These are phyloP conservation scores for Dipodomys ordii DNA, from an alignment of 2,113 vertebrate genomes.

Conservation along the genomic window DNA sequence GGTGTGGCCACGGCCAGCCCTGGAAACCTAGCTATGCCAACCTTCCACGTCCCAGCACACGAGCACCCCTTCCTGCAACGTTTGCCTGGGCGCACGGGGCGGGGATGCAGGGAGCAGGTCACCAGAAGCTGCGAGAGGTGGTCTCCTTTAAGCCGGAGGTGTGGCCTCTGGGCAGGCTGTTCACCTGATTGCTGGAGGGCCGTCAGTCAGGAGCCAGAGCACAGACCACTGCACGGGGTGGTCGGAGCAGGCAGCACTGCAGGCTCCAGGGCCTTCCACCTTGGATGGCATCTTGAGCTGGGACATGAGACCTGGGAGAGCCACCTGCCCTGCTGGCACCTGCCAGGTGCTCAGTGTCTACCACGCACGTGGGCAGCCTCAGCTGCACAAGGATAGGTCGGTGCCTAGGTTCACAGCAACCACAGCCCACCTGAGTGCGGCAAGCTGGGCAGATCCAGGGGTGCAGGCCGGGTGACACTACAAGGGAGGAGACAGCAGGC, in stretches of 20 bases:
- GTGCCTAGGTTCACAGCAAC: too few relatives aligned
- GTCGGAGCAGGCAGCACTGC: rapidly evolving
- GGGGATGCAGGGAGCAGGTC: too few relatives aligned
- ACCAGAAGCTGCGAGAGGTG: too few relatives aligned
- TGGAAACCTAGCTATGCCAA: background rate
- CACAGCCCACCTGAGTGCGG: background rate
- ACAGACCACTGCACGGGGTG: background rate
- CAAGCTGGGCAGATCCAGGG: background rate
- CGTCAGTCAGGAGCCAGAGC: background rate
- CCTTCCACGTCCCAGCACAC: conserved; percentile 50
- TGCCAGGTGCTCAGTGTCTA: background rate
- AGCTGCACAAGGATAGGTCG: background rate
- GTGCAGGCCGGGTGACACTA: background rate
- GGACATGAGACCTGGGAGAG: background rate
- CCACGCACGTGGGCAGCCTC: background rate
- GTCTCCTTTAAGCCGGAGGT: background rate
- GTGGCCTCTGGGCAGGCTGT: background rate
- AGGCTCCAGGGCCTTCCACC: background rate
- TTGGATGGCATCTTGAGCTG: background rate
- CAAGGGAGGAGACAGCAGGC: background rate
- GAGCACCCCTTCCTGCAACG: conserved; percentile 61
- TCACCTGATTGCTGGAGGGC: background rate
- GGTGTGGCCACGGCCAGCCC: background rate
- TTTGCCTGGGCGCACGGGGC: too few relatives aligned
- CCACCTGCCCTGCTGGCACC: background rate